phyloP scores from a whole-genome alignment of 2,113 vertebrate genomes.

The Trogon melanurus region DNA sequence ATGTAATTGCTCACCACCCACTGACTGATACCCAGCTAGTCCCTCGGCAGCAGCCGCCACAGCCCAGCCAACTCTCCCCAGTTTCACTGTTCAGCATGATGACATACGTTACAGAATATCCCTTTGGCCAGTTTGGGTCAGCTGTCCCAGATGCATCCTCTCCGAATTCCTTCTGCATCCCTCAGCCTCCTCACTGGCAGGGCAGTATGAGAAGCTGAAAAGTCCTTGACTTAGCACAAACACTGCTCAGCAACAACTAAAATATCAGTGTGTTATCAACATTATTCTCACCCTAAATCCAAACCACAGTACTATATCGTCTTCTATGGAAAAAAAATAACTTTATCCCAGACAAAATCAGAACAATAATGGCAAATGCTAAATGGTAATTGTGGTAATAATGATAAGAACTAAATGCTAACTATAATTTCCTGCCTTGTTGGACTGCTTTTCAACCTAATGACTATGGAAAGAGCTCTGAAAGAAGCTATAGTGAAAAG shows the following conservation, averaged over 20 bases:
- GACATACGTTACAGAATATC: not conserved
- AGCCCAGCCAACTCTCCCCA: rapidly evolving
- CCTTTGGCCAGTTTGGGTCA: not conserved
- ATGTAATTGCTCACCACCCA: not conserved
- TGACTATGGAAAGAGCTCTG: not conserved
- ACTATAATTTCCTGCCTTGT: not conserved
- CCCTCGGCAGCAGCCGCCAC: not conserved
- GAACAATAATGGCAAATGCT: not conserved
- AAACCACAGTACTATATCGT: not conserved
- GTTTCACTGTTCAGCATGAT: not conserved
- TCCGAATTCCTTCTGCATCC: not conserved
- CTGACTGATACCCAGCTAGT: not conserved
- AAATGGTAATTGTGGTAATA: not conserved
- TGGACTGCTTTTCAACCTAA: not conserved
- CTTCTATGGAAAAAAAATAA: not conserved
- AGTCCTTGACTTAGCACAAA: not conserved
- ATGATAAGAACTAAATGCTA: not conserved
- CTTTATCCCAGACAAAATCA: not conserved
- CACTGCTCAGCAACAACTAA: not conserved
- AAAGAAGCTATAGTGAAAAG: not conserved
- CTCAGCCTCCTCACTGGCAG: not conserved
- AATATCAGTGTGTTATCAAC: not conserved
- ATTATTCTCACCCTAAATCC: not conserved
- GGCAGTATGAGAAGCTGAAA: not conserved
- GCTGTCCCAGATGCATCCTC: not conserved